Evolutionary conservation across 2,113 vertebrate species (phyloP).

Genomic region (Myrmophylax atrothorax): DNA sequence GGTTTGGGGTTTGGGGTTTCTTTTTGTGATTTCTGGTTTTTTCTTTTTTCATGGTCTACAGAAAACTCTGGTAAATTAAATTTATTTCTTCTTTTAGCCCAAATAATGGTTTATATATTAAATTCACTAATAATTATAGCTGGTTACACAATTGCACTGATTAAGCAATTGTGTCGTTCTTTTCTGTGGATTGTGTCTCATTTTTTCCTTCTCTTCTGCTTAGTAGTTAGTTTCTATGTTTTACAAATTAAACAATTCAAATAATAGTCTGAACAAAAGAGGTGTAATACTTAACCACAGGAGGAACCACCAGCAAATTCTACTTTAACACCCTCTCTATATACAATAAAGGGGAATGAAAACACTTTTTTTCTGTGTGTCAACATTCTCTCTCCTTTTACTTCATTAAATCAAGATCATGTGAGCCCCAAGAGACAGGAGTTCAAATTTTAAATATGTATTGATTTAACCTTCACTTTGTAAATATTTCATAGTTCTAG

Average conservation of each 20-base stretch:
- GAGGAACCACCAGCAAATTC: constrained; percentile 53
- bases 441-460: constrained; percentile 77
- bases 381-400: constrained; percentile 70
- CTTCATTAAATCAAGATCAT: constrained; percentile 80
- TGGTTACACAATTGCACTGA: neutral
- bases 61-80: neutral
- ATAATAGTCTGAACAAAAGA: constrained; percentile 46
- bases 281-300: constrained; percentile 68
- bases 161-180: neutral
- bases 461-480: constrained; percentile 79
- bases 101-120: neutral
- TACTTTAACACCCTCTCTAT: constrained; percentile 50
- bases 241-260: constrained; percentile 40
- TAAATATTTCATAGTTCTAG: constrained; percentile 78
- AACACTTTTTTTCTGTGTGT: constrained; percentile 64
- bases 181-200: neutral
- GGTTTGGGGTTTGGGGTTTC: fast-evolving
- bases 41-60: neutral
- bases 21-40: neutral
- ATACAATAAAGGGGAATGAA: constrained; percentile 43
- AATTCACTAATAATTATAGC: neutral
- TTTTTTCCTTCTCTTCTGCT: neutral
- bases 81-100: neutral
- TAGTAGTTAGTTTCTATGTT: constrained; percentile 21
- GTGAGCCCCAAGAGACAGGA: constrained; percentile 69